phyloP scores from a whole-genome alignment of 2,888 invertebrate species.

The Dryobota labecula region DNA sequence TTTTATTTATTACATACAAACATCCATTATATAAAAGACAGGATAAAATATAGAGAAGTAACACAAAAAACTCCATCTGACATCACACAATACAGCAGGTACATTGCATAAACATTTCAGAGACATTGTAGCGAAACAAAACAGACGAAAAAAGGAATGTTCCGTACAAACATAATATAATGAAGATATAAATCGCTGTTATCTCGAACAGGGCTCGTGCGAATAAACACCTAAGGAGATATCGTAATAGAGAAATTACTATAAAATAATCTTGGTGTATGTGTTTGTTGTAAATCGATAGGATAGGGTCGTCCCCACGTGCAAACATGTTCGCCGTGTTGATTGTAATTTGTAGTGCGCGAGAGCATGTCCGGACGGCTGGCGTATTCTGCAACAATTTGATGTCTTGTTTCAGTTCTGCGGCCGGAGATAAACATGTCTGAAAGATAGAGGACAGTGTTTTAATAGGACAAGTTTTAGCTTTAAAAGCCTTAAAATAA shows the following conservation, averaged over 20 bases:
- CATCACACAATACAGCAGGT: conserved; percentile 43
- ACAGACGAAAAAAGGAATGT: conserved; percentile 46
- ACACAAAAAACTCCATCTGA: conserved; percentile 55
- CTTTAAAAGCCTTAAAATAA: too few species aligned
- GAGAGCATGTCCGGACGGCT: conserved; percentile 77
- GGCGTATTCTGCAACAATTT: conserved; percentile 77
- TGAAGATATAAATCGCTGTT: conserved; percentile 69
- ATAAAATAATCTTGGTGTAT: conserved; percentile 82
- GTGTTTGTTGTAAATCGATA: conserved; percentile 86
- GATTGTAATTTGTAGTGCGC: conserved; percentile 90
- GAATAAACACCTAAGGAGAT: conserved; percentile 70
- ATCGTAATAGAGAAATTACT: conserved; percentile 89
- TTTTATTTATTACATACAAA: conserved; percentile 17
- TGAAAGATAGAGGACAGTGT: conserved; percentile 24
- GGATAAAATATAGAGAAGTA: conserved; percentile 47
- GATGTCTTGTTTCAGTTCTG: conserved; percentile 54
- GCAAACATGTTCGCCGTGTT: conserved; percentile 87
- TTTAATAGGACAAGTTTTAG: too few species aligned
- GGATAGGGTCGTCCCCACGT: conserved; percentile 85
- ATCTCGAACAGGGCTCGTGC: conserved; percentile 64
- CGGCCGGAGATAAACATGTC: conserved; percentile 40
- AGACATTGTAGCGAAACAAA: conserved; percentile 54
- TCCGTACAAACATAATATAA: conserved; percentile 62
- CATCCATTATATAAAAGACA: conserved; percentile 38
- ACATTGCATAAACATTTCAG: conserved; percentile 58